Conservation (phyloP, 2,888 invertebrate genomes). For the Eupithecia tripunctaria region DNA sequence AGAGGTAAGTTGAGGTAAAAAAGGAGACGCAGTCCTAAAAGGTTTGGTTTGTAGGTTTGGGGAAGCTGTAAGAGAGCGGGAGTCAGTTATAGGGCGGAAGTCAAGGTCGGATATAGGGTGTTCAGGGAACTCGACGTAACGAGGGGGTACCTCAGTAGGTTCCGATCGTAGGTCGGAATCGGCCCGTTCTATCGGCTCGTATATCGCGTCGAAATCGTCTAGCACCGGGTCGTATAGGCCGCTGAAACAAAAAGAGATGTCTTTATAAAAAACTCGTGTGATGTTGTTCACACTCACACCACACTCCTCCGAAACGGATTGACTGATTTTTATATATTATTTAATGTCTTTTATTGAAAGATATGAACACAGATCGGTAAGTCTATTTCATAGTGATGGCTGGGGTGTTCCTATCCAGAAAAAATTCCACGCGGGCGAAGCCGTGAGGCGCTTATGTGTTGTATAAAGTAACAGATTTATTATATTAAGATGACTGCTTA, state of each 20-base stretch:
- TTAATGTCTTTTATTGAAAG: no score
- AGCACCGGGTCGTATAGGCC: constrained; percentile 77
- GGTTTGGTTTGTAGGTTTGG: constrained; percentile 64
- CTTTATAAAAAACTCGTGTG: no score
- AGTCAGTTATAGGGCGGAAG: constrained; percentile 41
- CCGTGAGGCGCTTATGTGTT: no score
- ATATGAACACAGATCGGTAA: no score
- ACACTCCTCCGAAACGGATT: no score
- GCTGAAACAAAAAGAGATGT: constrained; percentile 58
- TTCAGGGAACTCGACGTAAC: constrained; percentile 53
- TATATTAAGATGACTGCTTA: no score
- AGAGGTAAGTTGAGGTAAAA: constrained; percentile 12
- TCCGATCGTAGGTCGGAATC: constrained; percentile 73
- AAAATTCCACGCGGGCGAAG: no score
- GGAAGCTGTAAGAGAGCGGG: constrained; percentile 62
- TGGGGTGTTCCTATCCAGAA: no score
- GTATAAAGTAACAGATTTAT: no score
- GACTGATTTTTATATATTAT: no score
- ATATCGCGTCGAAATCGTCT: constrained; percentile 72
- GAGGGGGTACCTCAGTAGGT: constrained; percentile 68
- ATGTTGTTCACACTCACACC: no score
- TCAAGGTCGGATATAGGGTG: constrained; percentile 41
- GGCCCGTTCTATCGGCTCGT: constrained; percentile 69
- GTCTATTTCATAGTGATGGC: no score
- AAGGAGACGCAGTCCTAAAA: constrained; percentile 70